Evolutionary conservation across 2,888 invertebrate species (phyloP), one percentile per base, ranked within the genome.

Genomic region (Xanthorhoe designata): DNA sequence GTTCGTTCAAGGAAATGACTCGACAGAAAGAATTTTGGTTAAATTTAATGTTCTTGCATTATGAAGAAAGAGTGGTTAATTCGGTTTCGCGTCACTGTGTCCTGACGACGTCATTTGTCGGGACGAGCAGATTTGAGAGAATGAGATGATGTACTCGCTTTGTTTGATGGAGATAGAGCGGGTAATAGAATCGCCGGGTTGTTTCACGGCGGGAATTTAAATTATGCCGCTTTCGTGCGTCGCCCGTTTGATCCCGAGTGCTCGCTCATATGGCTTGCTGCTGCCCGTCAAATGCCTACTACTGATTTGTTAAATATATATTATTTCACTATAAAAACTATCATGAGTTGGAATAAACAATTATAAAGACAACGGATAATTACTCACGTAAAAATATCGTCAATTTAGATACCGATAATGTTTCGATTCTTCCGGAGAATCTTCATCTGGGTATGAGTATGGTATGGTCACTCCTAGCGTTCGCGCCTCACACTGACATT

Each of bases 91-190:
- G 10, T 13, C 50, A 19, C 67, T 60, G 59, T 38, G 56, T 24
- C 50, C 32, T 42, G 35, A 59, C 55, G 55, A 51, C 58, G 62
- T 66, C n/a, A 71, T 71, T 65, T 67, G 69, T 69, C 71, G 54
- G 52, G 64, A 62, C 61, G 61, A 59, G 52, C 59, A 67, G 71
- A 65, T 69, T 67, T 62, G 62, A 58, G 64, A 52, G 47, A 49
- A 64, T 57, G 61, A 59, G 58, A 53, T 42, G 42, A 55, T 50
- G 53, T 61, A n/a, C 53, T 38, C 58, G 61, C 64, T 60, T 62
- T 58, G 66, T 66, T 66, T 61, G 47, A 66, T 56, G 64, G 55
- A 65, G 42, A 63, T 53, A 9, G 56, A 64, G 59, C 64, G 64
- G 56, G 32, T 54, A n/a, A 56, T 62, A 51, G 56, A 17, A 55